These are phyloP conservation scores for Trichogramma pretiosum DNA, from an alignment of 1,140 invertebrate genomes.

Conservation along the genomic window DNA sequence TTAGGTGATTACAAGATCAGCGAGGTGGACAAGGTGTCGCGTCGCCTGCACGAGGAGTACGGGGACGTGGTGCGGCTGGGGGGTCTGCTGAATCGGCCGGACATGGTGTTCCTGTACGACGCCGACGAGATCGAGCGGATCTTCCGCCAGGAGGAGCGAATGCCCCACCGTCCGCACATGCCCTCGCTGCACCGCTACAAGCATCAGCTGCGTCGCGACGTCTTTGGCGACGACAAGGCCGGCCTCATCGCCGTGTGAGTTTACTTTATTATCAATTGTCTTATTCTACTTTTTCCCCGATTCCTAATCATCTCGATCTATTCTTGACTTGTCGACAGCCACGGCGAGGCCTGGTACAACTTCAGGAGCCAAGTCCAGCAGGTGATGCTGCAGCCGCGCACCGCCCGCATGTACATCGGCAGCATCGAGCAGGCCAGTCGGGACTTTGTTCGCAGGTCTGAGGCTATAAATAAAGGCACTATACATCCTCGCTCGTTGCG, in stretches of 20 bases:
- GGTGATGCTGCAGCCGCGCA: conserved; percentile 67
- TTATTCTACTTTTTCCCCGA: no score
- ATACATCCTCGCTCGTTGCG: no score
- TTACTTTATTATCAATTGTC: no score
- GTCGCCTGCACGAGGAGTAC: conserved; percentile 54
- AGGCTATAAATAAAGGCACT: no score
- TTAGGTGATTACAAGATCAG: conserved; percentile 66
- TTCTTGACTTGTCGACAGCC: conserved; percentile 52
- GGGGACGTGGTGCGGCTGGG: conserved; percentile 66
- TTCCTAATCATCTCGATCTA: no score
- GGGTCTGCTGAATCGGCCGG: conserved; percentile 65
- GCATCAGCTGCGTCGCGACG: conserved; percentile 61
- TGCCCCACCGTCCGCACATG: conserved; percentile 70
- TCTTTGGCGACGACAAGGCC: conserved; percentile 55
- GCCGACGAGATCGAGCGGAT: conserved; percentile 67
- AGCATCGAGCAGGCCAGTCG: conserved; percentile 63
- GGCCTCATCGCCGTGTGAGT: conserved; percentile 75
- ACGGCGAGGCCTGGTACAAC: conserved; percentile 72
- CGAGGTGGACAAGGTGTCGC: conserved; percentile 65
- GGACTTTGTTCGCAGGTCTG: conserved; percentile 65
- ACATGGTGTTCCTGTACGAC: conserved; percentile 70
- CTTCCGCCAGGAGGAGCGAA: conserved; percentile 63
- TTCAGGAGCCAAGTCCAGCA: conserved; percentile 77
- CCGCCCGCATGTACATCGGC: conserved; percentile 63
- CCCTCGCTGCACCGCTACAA: conserved; percentile 72